Evolutionary conservation across 1,140 invertebrate genomes (phyloP).

Genomic region (Hyles euphorbiae): DNA sequence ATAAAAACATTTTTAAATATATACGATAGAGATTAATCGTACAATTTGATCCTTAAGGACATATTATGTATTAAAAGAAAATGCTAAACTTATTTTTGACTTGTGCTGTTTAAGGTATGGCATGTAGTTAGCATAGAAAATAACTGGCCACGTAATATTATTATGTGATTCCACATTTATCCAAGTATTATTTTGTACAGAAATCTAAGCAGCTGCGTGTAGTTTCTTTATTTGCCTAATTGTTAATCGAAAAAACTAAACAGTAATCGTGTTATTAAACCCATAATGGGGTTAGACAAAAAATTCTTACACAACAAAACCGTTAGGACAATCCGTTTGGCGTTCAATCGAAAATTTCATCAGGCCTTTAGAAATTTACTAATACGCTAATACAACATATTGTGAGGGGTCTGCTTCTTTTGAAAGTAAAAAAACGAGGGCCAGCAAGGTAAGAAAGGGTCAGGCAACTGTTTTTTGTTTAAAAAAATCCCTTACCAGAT

Average conservation of each 20-base stretch:
- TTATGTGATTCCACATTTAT: too few species aligned
- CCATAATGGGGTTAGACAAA: conserved; percentile 33
- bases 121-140: too few species aligned
- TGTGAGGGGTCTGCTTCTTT: conserved; percentile 54
- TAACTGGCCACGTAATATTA: too few species aligned
- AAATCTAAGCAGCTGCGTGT: too few species aligned
- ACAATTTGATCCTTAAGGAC: too few species aligned
- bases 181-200: too few species aligned
- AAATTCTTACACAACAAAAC: conserved; percentile 40
- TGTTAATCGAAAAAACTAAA: conserved; percentile 2
- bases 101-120: too few species aligned
- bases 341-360: conserved; percentile 72
- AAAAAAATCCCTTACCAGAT: conserved; percentile 70
- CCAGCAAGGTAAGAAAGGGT: conserved; percentile 73
- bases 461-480: conserved; percentile 63
- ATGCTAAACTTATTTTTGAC: too few species aligned
- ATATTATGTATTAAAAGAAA: too few species aligned
- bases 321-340: conserved; percentile 70
- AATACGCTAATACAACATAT: conserved; percentile 74
- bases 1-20: too few species aligned
- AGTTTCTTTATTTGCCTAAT: neutral
- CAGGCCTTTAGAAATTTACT: conserved; percentile 66
- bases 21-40: too few species aligned
- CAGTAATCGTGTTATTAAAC: conserved; percentile 31
- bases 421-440: conserved; percentile 51